Base-by-base conservation (phyloP, 2,113 vertebrate species). In the Rhadina sibilatrix region DNA sequence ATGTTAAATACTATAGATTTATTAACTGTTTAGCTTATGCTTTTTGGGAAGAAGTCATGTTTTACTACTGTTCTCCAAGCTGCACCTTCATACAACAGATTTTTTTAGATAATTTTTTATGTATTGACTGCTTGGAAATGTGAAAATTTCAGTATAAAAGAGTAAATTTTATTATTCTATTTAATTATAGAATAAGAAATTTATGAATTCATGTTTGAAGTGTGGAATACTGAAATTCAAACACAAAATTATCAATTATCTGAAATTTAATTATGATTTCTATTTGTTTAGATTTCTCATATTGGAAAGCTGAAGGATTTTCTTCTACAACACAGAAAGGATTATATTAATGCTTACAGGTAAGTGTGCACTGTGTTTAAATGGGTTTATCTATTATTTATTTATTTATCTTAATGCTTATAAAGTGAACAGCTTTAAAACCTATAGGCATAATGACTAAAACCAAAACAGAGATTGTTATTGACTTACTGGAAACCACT, bases 301-400 rank as follows among this genome's bases (percentile, higher is more conserved):
- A 99, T 99, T 96, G 99, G 98, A 87, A 99, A 99, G 86, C 98
- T 99, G 96, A 99, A 99, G 96, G 99, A 99, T 93, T 99, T 99
- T 96, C 98, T 99, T 87, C 98, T 99, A 20, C 98, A 99, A 76
- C 99, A 99, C 97, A 98, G 99, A 96, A 99, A 99, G 92, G 99
- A 99, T 96, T 99, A 99, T 66, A 98, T 99, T 85, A 99, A 99
- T 95, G 98, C 98, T 37, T 98, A 99, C 86, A 99, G 99, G 99
- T 99, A 97, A 96, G 97, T 71, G 9, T 57, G 1, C 53, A 4
- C 50, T 56, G 9, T 71, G 10, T 61, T 94, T 91, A 50, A 87
- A 80, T 63, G 38, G 10, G 12, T 64, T 38, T 40, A 20, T 50
- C 7, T 72, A 16, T 40, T n/a, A 16, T 42, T 60, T 30, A 13